Evolutionary conservation across 2,888 invertebrate species (phyloP).

Genomic region (Sepiola atlantica): DNA sequence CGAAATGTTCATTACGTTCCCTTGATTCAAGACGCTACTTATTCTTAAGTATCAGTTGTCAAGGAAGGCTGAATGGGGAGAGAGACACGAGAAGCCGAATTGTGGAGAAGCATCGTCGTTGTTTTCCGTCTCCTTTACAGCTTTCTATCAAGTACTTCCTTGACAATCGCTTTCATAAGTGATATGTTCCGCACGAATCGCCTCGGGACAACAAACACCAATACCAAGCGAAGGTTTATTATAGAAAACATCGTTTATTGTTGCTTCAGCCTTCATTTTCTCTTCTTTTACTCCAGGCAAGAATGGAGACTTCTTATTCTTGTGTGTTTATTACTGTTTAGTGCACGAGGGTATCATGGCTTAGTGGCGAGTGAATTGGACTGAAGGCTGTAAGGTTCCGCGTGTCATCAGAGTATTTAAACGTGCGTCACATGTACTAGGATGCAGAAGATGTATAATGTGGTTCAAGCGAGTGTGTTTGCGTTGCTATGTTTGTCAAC

Average conservation of each 20-base stretch:
- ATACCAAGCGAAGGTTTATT: background rate
- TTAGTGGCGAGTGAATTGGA: background rate
- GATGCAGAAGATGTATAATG: too few species aligned
- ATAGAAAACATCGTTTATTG: constrained; percentile 32
- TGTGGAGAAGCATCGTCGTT: constrained; percentile 5
- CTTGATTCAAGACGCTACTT: background rate
- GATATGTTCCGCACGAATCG: constrained; percentile 32
- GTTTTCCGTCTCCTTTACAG: background rate
- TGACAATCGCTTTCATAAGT: constrained; percentile 32
- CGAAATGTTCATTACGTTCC: background rate
- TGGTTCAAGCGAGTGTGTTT: too few species aligned
- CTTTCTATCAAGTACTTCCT: background rate
- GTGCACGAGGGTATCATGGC: background rate
- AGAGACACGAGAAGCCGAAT: background rate
- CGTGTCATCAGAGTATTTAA: background rate
- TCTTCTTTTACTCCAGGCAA: background rate
- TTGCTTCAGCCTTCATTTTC: too few species aligned
- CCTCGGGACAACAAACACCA: background rate
- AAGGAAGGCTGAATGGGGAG: background rate
- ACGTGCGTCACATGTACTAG: background rate
- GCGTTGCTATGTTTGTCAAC: too few species aligned
- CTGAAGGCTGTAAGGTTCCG: background rate
- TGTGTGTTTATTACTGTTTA: background rate
- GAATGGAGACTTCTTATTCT: background rate
- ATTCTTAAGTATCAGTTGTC: constrained; percentile 12